Evolutionary conservation across 2,797 vertebrate species (phyloP).

Genomic region (Gymnocypris eckloni): DNA sequence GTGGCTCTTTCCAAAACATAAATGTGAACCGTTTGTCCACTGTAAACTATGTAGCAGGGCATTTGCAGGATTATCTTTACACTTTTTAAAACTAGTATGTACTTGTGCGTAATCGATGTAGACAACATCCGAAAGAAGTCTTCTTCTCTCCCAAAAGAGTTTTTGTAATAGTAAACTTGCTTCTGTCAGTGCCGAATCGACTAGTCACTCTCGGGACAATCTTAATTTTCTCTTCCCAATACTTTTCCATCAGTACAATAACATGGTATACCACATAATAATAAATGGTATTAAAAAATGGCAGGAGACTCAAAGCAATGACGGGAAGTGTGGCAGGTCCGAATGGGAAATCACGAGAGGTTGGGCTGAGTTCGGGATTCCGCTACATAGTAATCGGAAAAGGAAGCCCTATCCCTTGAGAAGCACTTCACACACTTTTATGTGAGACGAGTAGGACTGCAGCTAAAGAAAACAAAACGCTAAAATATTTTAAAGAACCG

Average conservation of each 20-base stretch:
- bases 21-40: conserved; percentile 49
- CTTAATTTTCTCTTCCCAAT: conserved; percentile 54
- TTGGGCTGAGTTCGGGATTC: conserved; percentile 60
- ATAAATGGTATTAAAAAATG: conserved; percentile 68
- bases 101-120: conserved; percentile 40
- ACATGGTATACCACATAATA: conserved; percentile 65
- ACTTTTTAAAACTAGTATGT: conserved; percentile 28
- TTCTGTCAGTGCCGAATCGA: conserved; percentile 17
- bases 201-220: conserved; percentile 58
- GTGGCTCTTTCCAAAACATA: conserved; percentile 54
- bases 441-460: conserved; percentile 65
- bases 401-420: conserved; percentile 63
- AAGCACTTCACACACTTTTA: conserved; percentile 69
- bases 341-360: conserved; percentile 65
- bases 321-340: conserved; percentile 63
- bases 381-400: conserved; percentile 65
- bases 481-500: conserved; percentile 67
- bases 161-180: conserved; percentile 23
- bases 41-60: conserved; percentile 61
- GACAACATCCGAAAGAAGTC: neutral
- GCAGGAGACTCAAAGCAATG: conserved; percentile 67
- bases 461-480: conserved; percentile 71
- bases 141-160: neutral
- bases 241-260: conserved; percentile 64
- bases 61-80: conserved; percentile 55